Evolutionary conservation across 2,888 invertebrate genomes (phyloP), one percentile per base, ranked within the genome.

Genomic region (Callimorpha dominula): DNA sequence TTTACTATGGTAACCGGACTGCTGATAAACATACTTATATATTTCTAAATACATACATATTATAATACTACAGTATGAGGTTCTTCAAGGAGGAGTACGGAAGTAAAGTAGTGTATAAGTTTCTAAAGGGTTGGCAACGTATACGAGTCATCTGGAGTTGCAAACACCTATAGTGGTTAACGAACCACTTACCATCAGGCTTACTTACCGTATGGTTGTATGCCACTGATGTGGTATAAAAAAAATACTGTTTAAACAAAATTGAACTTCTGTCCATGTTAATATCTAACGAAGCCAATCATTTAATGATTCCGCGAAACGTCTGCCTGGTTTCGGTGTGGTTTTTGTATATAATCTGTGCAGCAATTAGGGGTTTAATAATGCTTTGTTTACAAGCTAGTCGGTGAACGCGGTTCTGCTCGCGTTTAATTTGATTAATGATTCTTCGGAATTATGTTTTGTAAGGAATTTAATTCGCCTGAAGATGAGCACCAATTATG

Each of bases 301-400:
- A 65, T 80, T 79, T 75, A 77, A 76, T 49, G 69, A 52, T 83
- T 83, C 83, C 50, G 43, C 70, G 84, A 83, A 84, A 31, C 70
- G 20, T n/a, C 42, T 62, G 73, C 65, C 77, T 73, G 75, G 65
- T 77, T 71, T 65, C 67, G 62, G n/a, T 65, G 42, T 60, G 42
- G 74, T 78, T 81, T 84, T 84, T 82, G 80, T 79, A 15, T 64
- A 72, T 62, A 83, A 73, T 80, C 65, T 69, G 71, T 72, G 40
- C 17, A 68, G 72, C 76, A 78, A 81, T 83, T 82, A 78, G 74
- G 46, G 15, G 60, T 52, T 76, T 80, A 81, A 83, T 83, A 78
- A 78, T 63, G 49, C 70, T 75, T 77, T 77, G 76, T 78, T 81
- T 80, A 70, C 60, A 65, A 60, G 70, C 71, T 76, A 72, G 71